Percentiles rank a stretch among this genome's conserved stretches.
Conservation (phyloP, 2,113 vertebrate genomes). For the Lipophrys pholis region DNA sequence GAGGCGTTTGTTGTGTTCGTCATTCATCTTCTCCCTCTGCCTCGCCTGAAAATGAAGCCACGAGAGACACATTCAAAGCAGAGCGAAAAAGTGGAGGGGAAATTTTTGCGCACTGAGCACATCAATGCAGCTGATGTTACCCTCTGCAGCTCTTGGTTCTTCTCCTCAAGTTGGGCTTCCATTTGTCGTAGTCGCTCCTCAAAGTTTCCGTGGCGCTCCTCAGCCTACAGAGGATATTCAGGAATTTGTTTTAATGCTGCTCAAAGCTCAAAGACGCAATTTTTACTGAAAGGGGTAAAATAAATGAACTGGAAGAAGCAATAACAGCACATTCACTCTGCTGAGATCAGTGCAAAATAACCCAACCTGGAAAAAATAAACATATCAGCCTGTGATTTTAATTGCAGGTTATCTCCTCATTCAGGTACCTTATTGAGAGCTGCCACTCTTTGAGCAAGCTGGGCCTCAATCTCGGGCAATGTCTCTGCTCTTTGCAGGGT, state of each 20-base stretch:
- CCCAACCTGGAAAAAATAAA: too few species aligned
- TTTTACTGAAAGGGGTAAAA: too few species aligned
- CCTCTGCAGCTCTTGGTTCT: conserved; percentile 93
- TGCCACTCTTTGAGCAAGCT: conserved; percentile 92
- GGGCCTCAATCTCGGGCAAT: conserved; percentile 92
- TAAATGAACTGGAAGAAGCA: too few species aligned
- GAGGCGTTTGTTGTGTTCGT: conserved; percentile 94
- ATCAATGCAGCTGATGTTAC: conserved; percentile 69
- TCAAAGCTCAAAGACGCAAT: neutral
- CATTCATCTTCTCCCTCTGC: conserved; percentile 95
- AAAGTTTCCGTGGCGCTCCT: conserved; percentile 94
- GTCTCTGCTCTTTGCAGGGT: conserved; percentile 94
- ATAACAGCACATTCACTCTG: too few species aligned
- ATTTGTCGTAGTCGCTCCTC: conserved; percentile 92
- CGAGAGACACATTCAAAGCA: neutral
- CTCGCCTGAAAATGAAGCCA: conserved; percentile 83
- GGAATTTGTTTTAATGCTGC: neutral
- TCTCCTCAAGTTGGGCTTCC: conserved; percentile 93
- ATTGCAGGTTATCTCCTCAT: neutral
- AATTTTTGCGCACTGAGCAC: neutral
- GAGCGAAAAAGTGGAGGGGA: neutral
- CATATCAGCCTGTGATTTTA: neutral
- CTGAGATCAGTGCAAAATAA: too few species aligned
- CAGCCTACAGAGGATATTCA: conserved; percentile 81
- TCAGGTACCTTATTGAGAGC: conserved; percentile 90